Conservation (phyloP, 2,888 invertebrate species). For the Kryphioiulus occultus region DNA sequence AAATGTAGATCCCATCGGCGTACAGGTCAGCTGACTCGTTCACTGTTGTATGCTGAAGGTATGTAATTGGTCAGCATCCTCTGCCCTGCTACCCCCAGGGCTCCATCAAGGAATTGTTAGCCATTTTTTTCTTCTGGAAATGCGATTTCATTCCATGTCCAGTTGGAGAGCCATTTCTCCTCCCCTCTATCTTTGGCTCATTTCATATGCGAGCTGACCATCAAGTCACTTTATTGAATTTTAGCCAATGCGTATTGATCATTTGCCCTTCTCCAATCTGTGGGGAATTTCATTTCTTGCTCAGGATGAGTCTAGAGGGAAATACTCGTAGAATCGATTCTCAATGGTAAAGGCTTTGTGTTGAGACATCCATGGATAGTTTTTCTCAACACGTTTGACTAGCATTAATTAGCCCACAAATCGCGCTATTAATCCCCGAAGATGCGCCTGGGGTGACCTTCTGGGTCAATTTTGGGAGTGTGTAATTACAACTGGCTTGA, state of each 20-base stretch:
- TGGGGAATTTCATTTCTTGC: slow-evolving; percentile 23
- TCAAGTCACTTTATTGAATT: slow-evolving; percentile 15
- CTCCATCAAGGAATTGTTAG: slow-evolving; percentile 23
- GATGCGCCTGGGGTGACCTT: background rate
- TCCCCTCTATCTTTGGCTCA: background rate
- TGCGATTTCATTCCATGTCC: background rate
- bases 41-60: slow-evolving; percentile 23
- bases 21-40: slow-evolving; percentile 2
- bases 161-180: background rate
- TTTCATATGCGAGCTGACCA: background rate
- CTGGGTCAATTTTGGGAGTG: too few relatives aligned
- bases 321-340: slow-evolving; percentile 11
- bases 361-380: background rate
- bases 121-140: slow-evolving; percentile 2
- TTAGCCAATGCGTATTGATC: background rate
- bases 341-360: background rate
- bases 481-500: too few relatives aligned
- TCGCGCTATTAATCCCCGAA: background rate
- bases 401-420: background rate
- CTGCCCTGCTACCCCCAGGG: slow-evolving; percentile 7
- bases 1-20: slow-evolving; percentile 23
- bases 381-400: background rate
- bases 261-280: slow-evolving; percentile 23
- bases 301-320: slow-evolving; percentile 10
- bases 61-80: slow-evolving; percentile 23